phyloP scores from a whole-genome alignment of 2,797 vertebrate genomes.

The Arrhamphus sclerolepis region DNA sequence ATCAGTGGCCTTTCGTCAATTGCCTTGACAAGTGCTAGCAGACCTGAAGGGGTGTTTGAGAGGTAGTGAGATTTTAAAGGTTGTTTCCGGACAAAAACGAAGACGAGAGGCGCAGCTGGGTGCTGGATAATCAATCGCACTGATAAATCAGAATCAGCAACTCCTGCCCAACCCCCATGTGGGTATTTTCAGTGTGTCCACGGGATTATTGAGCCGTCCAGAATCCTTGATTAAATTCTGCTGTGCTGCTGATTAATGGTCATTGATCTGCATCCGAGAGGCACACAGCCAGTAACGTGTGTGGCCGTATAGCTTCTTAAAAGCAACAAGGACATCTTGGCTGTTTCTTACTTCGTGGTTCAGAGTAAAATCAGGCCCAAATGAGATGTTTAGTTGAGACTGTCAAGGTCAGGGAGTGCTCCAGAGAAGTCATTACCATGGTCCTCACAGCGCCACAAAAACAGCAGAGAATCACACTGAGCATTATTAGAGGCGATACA shows the following conservation, averaged over 20 bases:
- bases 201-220: constrained; percentile 38
- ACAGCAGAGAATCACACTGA: background rate
- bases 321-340: background rate
- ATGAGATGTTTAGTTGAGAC: background rate
- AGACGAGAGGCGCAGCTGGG: background rate
- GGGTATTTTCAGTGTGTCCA: constrained; percentile 1
- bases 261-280: constrained; percentile 14
- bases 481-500: background rate
- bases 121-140: constrained; percentile 37
- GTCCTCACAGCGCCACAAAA: too few species aligned
- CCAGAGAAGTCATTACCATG: too few species aligned
- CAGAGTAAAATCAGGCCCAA: background rate
- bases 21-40: background rate
- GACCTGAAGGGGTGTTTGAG: background rate
- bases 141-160: constrained; percentile 32
- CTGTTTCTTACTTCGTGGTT: background rate
- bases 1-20: constrained; percentile 35
- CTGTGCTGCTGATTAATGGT: constrained; percentile 35
- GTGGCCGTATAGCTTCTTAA: background rate
- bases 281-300: background rate
- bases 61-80: background rate
- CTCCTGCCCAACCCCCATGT: background rate
- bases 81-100: background rate
- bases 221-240: constrained; percentile 40
- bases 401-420: background rate